These are phyloP conservation scores for Indicator indicator DNA, from an alignment of 2,113 vertebrate genomes.

Conservation along the genomic window DNA sequence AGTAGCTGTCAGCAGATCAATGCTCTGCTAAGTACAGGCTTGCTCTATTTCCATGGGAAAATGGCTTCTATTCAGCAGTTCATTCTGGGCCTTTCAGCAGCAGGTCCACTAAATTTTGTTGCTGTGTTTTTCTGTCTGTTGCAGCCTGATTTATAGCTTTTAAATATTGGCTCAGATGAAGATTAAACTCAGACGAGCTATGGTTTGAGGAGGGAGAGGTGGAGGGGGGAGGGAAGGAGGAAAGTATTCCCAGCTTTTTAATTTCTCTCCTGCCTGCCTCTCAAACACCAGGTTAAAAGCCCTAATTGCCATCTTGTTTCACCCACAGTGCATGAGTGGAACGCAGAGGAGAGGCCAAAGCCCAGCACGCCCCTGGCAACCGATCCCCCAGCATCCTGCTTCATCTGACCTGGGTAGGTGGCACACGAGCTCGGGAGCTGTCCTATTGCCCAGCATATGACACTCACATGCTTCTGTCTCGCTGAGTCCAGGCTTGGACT, in stretches of 20 bases:
- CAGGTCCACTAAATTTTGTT: constrained; percentile 1
- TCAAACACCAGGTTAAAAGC: not conserved
- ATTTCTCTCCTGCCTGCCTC: not conserved
- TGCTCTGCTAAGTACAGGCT: constrained; percentile 32
- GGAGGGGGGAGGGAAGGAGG: not conserved
- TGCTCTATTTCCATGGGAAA: constrained; percentile 50
- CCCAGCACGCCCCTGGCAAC: constrained; percentile 36
- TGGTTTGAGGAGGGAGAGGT: not conserved
- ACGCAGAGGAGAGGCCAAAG: constrained; percentile 27
- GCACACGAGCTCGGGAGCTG: not conserved
- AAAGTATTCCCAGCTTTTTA: not conserved
- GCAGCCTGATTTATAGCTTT: not conserved
- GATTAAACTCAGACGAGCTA: not conserved
- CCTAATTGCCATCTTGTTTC: not conserved
- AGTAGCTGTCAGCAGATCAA: constrained; percentile 62
- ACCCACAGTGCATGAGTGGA: constrained; percentile 71
- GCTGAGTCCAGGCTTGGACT: not conserved
- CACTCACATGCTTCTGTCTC: fast-evolving
- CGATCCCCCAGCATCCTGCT: constrained; percentile 30
- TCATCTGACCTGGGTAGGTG: constrained; percentile 75
- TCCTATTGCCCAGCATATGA: not conserved
- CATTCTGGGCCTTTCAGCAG: constrained; percentile 29
- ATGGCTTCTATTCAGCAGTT: constrained; percentile 49
- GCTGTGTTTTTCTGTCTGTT: constrained; percentile 34
- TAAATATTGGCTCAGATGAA: constrained; percentile 28